Evolutionary conservation across 1,140 invertebrate genomes (phyloP).

Genomic region (Drosophila lacteicornis): DNA sequence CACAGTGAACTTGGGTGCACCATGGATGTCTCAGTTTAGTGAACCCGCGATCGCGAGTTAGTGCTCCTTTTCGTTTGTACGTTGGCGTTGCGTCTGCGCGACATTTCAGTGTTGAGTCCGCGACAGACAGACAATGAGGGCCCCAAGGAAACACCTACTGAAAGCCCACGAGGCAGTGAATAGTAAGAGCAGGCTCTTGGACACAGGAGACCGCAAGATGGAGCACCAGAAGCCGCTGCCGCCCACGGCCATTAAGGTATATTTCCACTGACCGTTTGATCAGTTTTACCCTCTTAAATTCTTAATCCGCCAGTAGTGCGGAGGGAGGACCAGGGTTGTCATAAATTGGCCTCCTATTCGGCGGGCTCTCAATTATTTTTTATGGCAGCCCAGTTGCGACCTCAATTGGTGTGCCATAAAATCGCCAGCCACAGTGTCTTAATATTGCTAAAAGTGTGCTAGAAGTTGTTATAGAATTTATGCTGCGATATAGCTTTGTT

Average conservation of each 20-base stretch:
- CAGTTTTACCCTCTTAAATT: background rate
- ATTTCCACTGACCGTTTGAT: background rate
- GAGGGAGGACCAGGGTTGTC: conserved; percentile 19
- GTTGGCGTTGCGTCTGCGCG: conserved; percentile 63
- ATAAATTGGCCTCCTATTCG: conserved; percentile 24
- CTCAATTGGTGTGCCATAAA: conserved; percentile 66
- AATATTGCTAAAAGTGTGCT: conserved; percentile 27
- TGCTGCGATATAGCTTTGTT: conserved; percentile 67
- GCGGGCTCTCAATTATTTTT: conserved; percentile 35
- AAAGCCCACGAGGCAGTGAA: background rate
- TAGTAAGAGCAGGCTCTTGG: background rate
- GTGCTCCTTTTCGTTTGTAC: conserved; percentile 48
- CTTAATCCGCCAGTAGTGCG: conserved; percentile 11
- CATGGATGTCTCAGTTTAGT: conserved; percentile 58
- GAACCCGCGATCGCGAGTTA: conserved; percentile 52
- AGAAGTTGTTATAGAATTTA: conserved; percentile 60
- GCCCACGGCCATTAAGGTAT: conserved; percentile 43
- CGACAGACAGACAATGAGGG: conserved; percentile 1
- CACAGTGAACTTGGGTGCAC: conserved; percentile 20
- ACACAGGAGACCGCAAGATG: conserved; percentile 7
- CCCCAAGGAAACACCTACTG: conserved; percentile 4
- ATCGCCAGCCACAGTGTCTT: conserved; percentile 42
- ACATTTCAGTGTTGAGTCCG: conserved; percentile 11
- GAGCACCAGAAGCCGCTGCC: conserved; percentile 9
- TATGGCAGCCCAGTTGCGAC: conserved; percentile 49